A percentile compares a stretch with the other conserved stretches of the same genome.
Conservation (phyloP, 1,140 invertebrate genomes). For the Colletes latitarsis region DNA sequence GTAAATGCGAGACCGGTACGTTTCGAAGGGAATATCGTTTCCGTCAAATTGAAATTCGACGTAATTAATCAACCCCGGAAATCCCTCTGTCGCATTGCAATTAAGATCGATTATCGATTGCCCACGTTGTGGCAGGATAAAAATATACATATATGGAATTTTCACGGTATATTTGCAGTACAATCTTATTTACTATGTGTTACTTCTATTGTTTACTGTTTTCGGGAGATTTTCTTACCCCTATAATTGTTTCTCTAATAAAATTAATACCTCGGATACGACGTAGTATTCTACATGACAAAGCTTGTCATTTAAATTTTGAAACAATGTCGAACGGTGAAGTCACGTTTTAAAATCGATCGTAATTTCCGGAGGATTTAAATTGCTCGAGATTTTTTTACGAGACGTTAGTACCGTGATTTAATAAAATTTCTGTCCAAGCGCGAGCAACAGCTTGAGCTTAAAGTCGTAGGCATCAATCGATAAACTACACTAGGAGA, state of each 20-base stretch:
- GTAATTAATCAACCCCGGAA: not conserved
- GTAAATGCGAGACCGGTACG: not conserved
- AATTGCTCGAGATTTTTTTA: not conserved
- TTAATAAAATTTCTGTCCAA: not conserved
- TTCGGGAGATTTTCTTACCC: too few relatives aligned
- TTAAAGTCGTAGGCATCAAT: constrained; percentile 31
- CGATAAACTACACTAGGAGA: constrained; percentile 29
- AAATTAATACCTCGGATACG: too few relatives aligned
- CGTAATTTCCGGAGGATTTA: too few relatives aligned
- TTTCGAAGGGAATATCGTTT: not conserved
- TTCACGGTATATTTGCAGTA: too few relatives aligned
- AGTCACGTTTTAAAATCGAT: too few relatives aligned
- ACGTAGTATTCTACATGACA: too few relatives aligned
- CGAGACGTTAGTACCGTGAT: not conserved
- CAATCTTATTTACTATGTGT: too few relatives aligned
- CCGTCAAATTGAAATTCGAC: constrained; percentile 18
- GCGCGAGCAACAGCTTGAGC: not conserved
- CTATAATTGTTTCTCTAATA: too few relatives aligned
- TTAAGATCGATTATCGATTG: constrained; percentile 33
- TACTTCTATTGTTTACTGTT: too few relatives aligned
- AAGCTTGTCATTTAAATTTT: too few relatives aligned
- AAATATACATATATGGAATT: not conserved
- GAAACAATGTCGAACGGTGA: too few relatives aligned
- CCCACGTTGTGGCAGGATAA: not conserved
- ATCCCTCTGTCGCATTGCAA: not conserved